A percentile compares a stretch with the other conserved stretches of the same genome.
These are phyloP conservation scores for Tribolium madens DNA, from an alignment of 1,140 invertebrate genomes.

Conservation along the genomic window DNA sequence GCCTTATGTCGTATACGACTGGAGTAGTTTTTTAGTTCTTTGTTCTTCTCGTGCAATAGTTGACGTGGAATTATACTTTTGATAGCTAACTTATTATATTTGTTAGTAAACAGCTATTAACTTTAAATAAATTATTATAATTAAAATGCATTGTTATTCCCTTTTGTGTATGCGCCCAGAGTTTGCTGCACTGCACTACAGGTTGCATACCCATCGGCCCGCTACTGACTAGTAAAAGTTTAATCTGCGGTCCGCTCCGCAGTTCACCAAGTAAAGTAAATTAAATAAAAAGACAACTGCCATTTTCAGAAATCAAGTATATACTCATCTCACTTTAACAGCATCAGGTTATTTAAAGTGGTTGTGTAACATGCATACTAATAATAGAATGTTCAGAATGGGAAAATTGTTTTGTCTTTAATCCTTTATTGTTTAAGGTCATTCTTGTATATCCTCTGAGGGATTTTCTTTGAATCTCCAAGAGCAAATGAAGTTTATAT, in stretches of 20 bases:
- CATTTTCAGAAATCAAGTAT: conserved; percentile 44
- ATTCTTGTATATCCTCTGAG: neutral
- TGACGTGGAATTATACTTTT: conserved; percentile 55
- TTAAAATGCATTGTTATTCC: neutral
- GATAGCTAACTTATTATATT: conserved; percentile 55
- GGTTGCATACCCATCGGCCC: neutral
- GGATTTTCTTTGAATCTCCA: neutral
- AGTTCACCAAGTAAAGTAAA: conserved; percentile 6
- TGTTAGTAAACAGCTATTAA: conserved; percentile 58
- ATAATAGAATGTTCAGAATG: conserved; percentile 11
- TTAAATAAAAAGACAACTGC: conserved; percentile 42
- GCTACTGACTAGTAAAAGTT: neutral
- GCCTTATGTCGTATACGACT: conserved; percentile 63
- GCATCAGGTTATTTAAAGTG: conserved; percentile 40
- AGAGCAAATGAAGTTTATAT: conserved; percentile 1
- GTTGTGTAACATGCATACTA: conserved; percentile 39
- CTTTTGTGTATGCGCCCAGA: neutral
- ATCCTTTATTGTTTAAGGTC: conserved; percentile 9
- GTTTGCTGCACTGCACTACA: neutral
- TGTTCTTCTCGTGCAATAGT: conserved; percentile 61
- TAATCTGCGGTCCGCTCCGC: neutral
- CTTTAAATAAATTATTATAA: conserved; percentile 59
- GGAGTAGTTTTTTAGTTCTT: conserved; percentile 54
- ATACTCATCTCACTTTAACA: conserved; percentile 37
- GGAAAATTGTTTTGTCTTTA: conserved; percentile 12